Evolutionary conservation across 2,797 vertebrate species (phyloP).

Genomic region (Intellagama lesueurii): DNA sequence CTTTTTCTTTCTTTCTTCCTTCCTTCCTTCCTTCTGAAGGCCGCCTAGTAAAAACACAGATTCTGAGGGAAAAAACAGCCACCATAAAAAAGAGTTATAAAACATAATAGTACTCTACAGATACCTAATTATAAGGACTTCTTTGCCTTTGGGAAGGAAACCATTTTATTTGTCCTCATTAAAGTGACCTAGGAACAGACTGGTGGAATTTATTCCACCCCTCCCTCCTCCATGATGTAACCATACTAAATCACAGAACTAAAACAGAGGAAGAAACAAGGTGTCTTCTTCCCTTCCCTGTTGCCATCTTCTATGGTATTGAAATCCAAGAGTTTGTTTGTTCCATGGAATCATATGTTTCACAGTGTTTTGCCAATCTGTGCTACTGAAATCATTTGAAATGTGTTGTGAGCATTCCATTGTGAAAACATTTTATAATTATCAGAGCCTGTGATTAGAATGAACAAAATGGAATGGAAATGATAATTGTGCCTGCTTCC

Average conservation of each 20-base stretch:
- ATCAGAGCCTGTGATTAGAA: conserved; percentile 15
- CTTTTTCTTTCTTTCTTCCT: background rate
- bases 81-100: conserved; percentile 70
- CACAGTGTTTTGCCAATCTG: conserved; percentile 3
- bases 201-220: conserved; percentile 55
- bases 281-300: background rate
- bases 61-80: conserved; percentile 68
- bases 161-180: conserved; percentile 76
- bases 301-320: background rate
- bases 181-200: conserved; percentile 68
- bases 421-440: conserved; percentile 14
- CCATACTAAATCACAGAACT: conserved; percentile 35
- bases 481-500: background rate
- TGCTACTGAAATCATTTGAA: conserved; percentile 12
- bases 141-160: conserved; percentile 71
- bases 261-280: conserved; percentile 39
- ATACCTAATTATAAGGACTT: conserved; percentile 73
- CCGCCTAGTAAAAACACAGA: conserved; percentile 38
- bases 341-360: conserved; percentile 3
- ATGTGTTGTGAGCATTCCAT: conserved; percentile 4
- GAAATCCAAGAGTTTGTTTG: conserved; percentile 4
- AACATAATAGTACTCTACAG: conserved; percentile 70
- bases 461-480: background rate
- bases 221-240: conserved; percentile 56
- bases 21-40: conserved; percentile 36